Evolutionary conservation across 2,797 vertebrate species (phyloP).

Genomic region (Fistularia tabacaria): DNA sequence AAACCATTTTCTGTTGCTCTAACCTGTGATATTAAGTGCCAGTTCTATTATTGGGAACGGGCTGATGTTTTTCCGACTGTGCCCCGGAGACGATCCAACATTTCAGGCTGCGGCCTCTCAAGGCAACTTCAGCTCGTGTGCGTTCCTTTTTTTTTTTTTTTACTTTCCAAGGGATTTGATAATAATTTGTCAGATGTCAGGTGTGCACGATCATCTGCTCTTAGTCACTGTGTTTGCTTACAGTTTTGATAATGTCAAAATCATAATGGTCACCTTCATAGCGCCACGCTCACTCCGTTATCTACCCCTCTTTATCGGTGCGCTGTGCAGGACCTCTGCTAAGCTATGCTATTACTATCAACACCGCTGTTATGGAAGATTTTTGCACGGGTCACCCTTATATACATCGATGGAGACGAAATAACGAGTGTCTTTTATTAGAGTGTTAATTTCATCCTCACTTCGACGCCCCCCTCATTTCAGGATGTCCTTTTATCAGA

Average conservation of each 20-base stretch:
- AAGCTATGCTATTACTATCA: constrained; percentile 60
- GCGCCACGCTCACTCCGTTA: constrained; percentile 27
- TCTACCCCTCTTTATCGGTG: constrained; percentile 33
- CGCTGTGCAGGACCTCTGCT: constrained; percentile 18
- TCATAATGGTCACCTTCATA: constrained; percentile 46
- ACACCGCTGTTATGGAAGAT: constrained; percentile 56
- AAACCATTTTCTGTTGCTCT: constrained; percentile 40
- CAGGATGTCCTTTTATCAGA: too few species aligned
- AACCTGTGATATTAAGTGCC: constrained; percentile 23
- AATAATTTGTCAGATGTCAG: too few species aligned
- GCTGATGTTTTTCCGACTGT: constrained; percentile 26
- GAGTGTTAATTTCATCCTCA: too few species aligned
- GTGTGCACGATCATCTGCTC: too few species aligned
- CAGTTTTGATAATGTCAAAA: constrained; percentile 12
- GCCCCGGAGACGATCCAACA: constrained; percentile 10
- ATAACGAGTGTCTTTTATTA: too few species aligned
- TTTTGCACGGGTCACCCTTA: constrained; percentile 21
- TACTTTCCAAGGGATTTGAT: too few species aligned
- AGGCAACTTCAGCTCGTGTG: constrained; percentile 12
- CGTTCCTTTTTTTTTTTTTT: background rate
- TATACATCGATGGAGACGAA: background rate
- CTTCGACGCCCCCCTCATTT: too few species aligned
- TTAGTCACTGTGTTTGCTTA: background rate
- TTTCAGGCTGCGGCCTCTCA: too few species aligned
- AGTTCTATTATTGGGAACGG: constrained; percentile 36